Percentiles rank a stretch among this genome's conserved stretches.
Conservation (phyloP, 2,888 invertebrate genomes). For the Phorcus lineatus region DNA sequence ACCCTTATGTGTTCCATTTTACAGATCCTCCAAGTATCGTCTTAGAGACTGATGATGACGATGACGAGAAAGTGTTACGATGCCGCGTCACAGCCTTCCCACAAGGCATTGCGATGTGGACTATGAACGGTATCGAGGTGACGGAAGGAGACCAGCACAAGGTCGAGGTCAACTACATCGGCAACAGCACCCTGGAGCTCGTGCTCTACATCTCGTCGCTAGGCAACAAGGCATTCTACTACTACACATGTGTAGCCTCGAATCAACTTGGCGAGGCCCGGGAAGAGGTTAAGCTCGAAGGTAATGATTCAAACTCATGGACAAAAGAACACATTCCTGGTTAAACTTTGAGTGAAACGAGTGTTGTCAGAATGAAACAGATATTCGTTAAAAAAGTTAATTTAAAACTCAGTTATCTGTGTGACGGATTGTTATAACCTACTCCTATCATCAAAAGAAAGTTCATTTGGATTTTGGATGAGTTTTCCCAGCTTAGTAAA, state of each 20-base stretch:
- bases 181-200: slow-evolving; percentile 30
- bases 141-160: slow-evolving; percentile 36
- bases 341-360: no score
- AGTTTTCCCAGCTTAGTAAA: no score
- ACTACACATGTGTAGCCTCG: slow-evolving; percentile 31
- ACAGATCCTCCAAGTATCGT: background rate
- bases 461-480: no score
- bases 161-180: slow-evolving; percentile 42
- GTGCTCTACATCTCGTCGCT: slow-evolving; percentile 24
- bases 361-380: no score
- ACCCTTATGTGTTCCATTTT: no score
- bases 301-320: background rate
- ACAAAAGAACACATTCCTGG: no score
- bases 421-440: no score
- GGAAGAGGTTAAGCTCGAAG: slow-evolving; percentile 22
- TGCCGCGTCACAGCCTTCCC: slow-evolving; percentile 53
- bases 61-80: slow-evolving; percentile 43
- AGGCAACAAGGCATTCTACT: slow-evolving; percentile 19
- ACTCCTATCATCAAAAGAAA: no score
- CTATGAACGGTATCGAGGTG: slow-evolving; percentile 38
- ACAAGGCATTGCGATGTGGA: slow-evolving; percentile 49
- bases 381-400: no score
- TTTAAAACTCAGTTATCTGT: no score
- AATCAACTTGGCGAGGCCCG: slow-evolving; percentile 27
- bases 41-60: background rate